These are phyloP conservation scores for Microcebus murinus DNA, from an alignment of 2,113 vertebrate genomes.

Conservation along the genomic window DNA sequence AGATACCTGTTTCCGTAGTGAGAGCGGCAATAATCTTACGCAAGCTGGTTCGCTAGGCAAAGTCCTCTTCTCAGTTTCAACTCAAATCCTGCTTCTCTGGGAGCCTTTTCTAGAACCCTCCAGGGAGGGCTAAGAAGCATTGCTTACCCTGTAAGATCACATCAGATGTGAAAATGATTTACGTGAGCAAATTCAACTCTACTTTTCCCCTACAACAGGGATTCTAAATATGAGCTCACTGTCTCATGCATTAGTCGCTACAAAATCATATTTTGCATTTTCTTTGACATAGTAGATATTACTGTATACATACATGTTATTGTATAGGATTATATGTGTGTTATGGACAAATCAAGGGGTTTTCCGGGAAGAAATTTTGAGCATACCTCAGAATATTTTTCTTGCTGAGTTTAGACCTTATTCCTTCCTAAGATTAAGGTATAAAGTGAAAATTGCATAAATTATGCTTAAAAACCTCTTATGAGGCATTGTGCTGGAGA, in stretches of 20 bases:
- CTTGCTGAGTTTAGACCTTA: neutral
- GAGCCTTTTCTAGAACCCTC: neutral
- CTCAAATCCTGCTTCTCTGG: neutral
- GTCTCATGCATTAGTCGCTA: neutral
- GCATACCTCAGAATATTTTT: neutral
- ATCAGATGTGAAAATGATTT: neutral
- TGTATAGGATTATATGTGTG: neutral
- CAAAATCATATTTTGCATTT: neutral
- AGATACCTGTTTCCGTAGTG: too few species aligned
- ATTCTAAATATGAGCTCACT: neutral
- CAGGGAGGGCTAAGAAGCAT: too few species aligned
- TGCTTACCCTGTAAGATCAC: neutral
- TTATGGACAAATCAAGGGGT: neutral
- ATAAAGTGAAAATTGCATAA: neutral
- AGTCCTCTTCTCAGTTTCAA: neutral
- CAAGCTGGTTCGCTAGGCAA: neutral
- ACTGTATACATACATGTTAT: too few species aligned
- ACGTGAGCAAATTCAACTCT: neutral
- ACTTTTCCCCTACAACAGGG: neutral
- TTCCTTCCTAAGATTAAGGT: neutral
- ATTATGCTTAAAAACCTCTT: neutral
- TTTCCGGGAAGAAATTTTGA: neutral
- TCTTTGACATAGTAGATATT: too few species aligned
- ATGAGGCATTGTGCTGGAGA: neutral
- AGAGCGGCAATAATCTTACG: neutral